Conservation (phyloP, 1,140 invertebrate genomes). For the Drosophila novamexicana region DNA sequence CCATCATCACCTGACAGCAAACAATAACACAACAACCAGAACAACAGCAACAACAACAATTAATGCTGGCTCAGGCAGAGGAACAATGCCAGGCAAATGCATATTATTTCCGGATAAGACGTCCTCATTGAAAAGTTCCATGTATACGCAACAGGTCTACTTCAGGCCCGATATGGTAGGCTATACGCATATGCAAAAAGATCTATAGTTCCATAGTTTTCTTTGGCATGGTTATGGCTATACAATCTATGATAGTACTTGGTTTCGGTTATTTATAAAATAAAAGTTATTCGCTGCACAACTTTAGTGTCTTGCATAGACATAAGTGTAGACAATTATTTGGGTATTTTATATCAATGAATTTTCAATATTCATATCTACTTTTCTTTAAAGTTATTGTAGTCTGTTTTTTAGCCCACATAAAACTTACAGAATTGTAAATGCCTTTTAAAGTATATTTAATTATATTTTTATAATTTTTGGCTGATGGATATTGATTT, state of each 20-base stretch:
- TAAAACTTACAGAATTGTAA: no score
- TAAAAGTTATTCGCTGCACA: no score
- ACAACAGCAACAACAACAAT: slow-evolving; percentile 11
- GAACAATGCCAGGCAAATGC: slow-evolving; percentile 68
- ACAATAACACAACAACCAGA: slow-evolving; percentile 34
- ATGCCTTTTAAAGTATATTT: slow-evolving; percentile 9
- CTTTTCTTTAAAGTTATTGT: no score
- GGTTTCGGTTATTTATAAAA: slow-evolving; percentile 24
- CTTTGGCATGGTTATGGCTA: slow-evolving; percentile 72
- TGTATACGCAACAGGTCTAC: slow-evolving; percentile 81
- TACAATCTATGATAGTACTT: slow-evolving; percentile 16
- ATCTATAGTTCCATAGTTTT: slow-evolving; percentile 45
- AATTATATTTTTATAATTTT: slow-evolving; percentile 36
- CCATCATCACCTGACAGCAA: slow-evolving; percentile 57
- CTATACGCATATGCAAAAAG: slow-evolving; percentile 37
- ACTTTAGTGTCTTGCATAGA: no score
- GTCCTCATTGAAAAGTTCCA: slow-evolving; percentile 76
- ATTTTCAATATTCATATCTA: no score
- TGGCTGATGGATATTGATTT: slow-evolving; percentile 41
- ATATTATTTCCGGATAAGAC: slow-evolving; percentile 80
- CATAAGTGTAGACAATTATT: no score
- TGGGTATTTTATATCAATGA: no score
- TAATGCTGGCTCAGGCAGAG: slow-evolving; percentile 33
- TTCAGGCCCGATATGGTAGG: slow-evolving; percentile 83
- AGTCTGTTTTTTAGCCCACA: no score